Evolutionary conservation across 2,888 invertebrate species (phyloP), one percentile per base, ranked within the genome.

Genomic region (Polylopha cassiicola): DNA sequence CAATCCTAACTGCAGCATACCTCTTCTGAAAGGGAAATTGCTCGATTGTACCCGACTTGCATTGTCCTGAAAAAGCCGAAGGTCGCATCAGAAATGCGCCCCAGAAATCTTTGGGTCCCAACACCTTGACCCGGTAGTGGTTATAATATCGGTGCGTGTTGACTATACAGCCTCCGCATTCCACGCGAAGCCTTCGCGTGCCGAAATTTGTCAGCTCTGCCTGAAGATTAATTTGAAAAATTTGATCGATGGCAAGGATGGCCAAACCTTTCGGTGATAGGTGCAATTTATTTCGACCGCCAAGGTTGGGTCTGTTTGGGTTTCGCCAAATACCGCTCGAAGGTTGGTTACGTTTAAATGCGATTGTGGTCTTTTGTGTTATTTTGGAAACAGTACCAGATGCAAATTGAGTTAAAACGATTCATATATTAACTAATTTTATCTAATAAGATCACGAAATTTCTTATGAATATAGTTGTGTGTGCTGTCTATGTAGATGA

Each of bases 101-200:
- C 53, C 34, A 39, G n/a, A n/a, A 50, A 58, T 55, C 52, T 53
- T 27, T 16, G 16, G 53, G 49, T 44, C 39, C 47, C 45, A 37
- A 31, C 47, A 44, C 73, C 71, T 71, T 71, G 71, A 72, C 71
- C 65, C 51, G 51, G 39, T 44, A 42, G 44, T 51, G 48, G 48
- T 50, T 38, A 42, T 38, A 38, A 41, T 27, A 28, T 27, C 20
- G 31, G 31, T 16, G 18, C 27, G 31, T 39, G 37, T 45, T 42
- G 42, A 43, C 43, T 38, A 44, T 39, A 32, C 43, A 46, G 34
- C 24, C 30, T 18, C 28, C 31, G 24, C 43, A 42, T 50, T 47
- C 46, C 44, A 43, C 31, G 46, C 37, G 37, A 51, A 53, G 59
- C 54, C 47, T 61, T 57, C 39, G 53, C 57, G 63, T 63, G 50